Percentiles rank a stretch among this genome's conserved stretches.
phyloP scores from a whole-genome alignment of 2,888 invertebrate species.

The Trissoscelio sp. region DNA sequence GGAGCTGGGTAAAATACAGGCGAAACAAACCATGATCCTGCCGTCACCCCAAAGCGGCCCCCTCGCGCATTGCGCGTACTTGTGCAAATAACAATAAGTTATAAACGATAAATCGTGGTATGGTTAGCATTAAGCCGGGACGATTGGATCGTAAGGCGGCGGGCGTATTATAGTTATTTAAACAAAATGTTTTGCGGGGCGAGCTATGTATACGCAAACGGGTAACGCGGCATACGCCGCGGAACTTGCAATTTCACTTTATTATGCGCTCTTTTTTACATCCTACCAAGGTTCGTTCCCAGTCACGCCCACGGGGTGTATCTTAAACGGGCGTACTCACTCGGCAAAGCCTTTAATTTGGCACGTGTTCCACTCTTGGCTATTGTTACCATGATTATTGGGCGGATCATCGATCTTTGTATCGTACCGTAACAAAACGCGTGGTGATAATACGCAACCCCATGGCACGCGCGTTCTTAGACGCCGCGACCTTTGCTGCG shows the following conservation, averaged over 20 bases:
- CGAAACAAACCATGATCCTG: too few species aligned
- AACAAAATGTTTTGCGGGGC: constrained; percentile 32
- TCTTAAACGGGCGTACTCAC: constrained; percentile 73
- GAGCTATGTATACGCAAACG: constrained; percentile 41
- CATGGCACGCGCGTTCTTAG: constrained; percentile 59
- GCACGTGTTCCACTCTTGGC: constrained; percentile 80
- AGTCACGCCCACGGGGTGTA: constrained; percentile 71
- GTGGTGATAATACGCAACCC: constrained; percentile 57
- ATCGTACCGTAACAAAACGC: constrained; percentile 58
- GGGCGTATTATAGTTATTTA: constrained; percentile 56
- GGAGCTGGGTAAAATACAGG: too few species aligned
- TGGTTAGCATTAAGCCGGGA: constrained; percentile 37
- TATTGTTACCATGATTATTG: constrained; percentile 80
- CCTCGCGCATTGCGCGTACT: neutral
- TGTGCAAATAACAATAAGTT: constrained; percentile 54
- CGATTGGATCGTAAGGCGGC: constrained; percentile 41
- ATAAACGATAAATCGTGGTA: constrained; percentile 54
- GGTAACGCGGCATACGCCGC: constrained; percentile 55
- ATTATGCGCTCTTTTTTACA: constrained; percentile 69
- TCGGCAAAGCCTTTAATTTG: constrained; percentile 80
- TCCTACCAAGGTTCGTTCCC: constrained; percentile 67
- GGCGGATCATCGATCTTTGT: constrained; percentile 69
- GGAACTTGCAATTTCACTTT: constrained; percentile 75
- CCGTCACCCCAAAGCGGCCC: neutral
- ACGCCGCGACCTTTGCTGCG: constrained; percentile 46